Base-by-base conservation (phyloP, 1,140 invertebrate genomes). In the Zaprionus davidi region DNA sequence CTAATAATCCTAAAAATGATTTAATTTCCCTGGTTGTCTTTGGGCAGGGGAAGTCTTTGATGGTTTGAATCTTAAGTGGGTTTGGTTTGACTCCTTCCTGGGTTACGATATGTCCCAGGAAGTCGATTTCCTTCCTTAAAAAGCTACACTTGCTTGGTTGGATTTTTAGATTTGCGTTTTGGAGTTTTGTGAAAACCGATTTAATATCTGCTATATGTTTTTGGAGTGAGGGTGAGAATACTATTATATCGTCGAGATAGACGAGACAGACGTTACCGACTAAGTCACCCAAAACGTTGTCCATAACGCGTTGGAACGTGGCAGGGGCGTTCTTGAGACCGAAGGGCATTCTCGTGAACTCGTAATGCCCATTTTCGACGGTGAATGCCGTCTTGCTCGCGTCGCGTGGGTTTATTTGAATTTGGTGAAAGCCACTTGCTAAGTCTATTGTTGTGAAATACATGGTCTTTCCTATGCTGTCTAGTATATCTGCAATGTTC, bases 281-380 rank as follows among this genome's bases (percentile, higher is more conserved):
- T 1, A 46, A 20, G 44, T 46, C 44, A 28, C 65, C 66, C 15
- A 73, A 13, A 12, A 68, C 71, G 62, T 68, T 67, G 64, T 73
- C 71, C 57, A 68, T 69, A 55, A 68, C 71, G 34, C 64, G 55
- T 15, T 68, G 56, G 26, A 73, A 68, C 11, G 64, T 68, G 9
- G 62, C 62, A 44, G 60, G 49, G 5, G 49, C 68, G 34, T 65
- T 63, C 24, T 56, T 41, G 17, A 65, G 26, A 34, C 67, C 67
- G 44, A 62, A 70, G 13, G 57, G 31, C 60, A 71, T 64, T 20
- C 62, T 64, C 5, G 60, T 64, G 26, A 69, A 69, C 11, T 69
- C 57, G 11, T 41, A 64, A 65, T 71, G 60, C 12, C 13, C 13
- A 46, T 56, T 57, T 59, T 67, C 71, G 17, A 60, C 34, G 7